A percentile compares a stretch with the other conserved stretches of the same genome.
Evolutionary conservation across 2,113 vertebrate species (phyloP).

Genomic region (Lonchura striata): DNA sequence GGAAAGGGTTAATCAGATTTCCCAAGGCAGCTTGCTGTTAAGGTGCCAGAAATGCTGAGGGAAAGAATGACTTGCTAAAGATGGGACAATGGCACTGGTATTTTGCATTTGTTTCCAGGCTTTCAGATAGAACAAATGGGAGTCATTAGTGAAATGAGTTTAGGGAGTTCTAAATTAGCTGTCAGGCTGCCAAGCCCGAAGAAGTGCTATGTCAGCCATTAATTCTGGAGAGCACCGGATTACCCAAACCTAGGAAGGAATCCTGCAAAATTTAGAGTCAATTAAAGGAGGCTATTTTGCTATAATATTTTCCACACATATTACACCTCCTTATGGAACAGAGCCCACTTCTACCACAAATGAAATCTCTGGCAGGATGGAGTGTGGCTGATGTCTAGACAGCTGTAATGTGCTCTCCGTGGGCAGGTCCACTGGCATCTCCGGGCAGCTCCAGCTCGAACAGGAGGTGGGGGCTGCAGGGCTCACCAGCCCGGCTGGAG

Average conservation of each 20-base stretch:
- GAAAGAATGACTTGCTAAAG: constrained; percentile 60
- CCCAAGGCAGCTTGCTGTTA: constrained; percentile 44
- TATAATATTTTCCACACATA: constrained; percentile 57
- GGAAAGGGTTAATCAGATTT: constrained; percentile 54
- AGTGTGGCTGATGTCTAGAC: constrained; percentile 52
- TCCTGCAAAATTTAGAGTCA: constrained; percentile 45
- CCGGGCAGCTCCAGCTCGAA: background rate
- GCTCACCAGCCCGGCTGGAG: background rate
- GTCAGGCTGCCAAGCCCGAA: constrained; percentile 54
- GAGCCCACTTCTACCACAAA: constrained; percentile 45
- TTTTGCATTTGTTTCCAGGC: constrained; percentile 66
- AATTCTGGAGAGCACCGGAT: constrained; percentile 32
- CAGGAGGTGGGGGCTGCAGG: background rate
- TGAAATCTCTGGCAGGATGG: constrained; percentile 21
- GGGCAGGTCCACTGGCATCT: constrained; percentile 31
- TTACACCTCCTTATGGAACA: constrained; percentile 54
- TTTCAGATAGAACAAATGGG: constrained; percentile 67
- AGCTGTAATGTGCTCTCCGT: constrained; percentile 27
- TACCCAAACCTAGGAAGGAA: constrained; percentile 45
- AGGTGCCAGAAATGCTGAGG: constrained; percentile 49
- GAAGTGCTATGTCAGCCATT: constrained; percentile 61
- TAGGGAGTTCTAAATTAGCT: constrained; percentile 66
- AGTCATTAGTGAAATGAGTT: constrained; percentile 69
- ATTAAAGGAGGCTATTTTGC: constrained; percentile 55
- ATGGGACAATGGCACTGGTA: constrained; percentile 59